Base-by-base conservation (phyloP, 2,888 invertebrate genomes). In the Callimorpha dominula region DNA sequence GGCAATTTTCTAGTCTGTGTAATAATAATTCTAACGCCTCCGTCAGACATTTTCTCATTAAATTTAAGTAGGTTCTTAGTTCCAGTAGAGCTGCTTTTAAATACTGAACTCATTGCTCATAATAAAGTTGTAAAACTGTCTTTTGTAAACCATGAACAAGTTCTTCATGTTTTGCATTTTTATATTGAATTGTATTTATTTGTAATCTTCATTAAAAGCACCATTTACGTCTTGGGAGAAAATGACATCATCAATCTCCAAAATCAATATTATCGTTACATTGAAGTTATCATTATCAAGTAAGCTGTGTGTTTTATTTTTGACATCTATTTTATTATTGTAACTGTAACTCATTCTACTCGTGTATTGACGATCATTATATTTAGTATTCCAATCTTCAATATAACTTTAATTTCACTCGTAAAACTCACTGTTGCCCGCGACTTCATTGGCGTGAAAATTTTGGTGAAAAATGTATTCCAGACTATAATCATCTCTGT, bases 61-160 rank as follows among this genome's bases (percentile, higher is more conserved):
- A 88, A 85, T 83, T 84, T 83, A 86, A 87, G 84, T 84, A 88
- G 83, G 81, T 81, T 85, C 85, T 87, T 85, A 85, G 88, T 86
- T 84, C 83, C 87, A 87, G 83, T 79, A 77, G 83, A 85, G 85
- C 83, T 84, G 81, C 71, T 82, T 85, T 83, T 81, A 86, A 87
- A 85, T 83, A 82, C 81, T 82, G 80, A 76, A 82, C 83, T 85
- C 84, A 84, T 86, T 79, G 76, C 75, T 84, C 81, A 81, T 85
- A 86, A 87, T 86, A 84, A 85, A 85, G 87, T 85, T 87, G 84
- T 85, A 79, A 84, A 82, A 85, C 79, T 83, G 79, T 80, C 62
- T 80, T 83, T 83, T 82, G 81, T 76, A 76, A 78, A 78, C 73
- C 78, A 77, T 81, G 78, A 85, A 81, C 71, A 42, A 78, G 72